These are phyloP conservation scores for Melospiza georgiana DNA, from an alignment of 2,113 vertebrate species.

Conservation along the genomic window DNA sequence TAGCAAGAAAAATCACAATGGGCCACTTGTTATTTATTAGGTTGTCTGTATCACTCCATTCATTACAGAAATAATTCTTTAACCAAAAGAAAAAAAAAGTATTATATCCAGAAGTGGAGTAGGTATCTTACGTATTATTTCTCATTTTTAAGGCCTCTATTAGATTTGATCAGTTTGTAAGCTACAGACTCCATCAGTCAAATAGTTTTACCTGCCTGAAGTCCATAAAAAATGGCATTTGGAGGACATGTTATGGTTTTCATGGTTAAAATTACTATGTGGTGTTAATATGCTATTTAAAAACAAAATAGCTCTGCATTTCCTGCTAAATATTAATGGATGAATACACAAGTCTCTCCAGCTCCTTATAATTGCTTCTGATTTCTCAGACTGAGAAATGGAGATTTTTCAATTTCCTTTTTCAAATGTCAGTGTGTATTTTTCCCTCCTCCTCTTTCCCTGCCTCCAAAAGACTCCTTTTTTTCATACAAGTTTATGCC, in stretches of 20 bases:
- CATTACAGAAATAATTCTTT: background rate
- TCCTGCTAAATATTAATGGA: background rate
- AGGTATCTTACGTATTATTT: background rate
- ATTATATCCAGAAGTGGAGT: background rate
- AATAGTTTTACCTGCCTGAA: background rate
- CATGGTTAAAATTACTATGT: background rate
- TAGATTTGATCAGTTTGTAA: background rate
- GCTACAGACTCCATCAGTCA: background rate
- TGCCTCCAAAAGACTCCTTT: slow-evolving; percentile 33
- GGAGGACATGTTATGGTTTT: background rate
- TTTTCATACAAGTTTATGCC: slow-evolving; percentile 16
- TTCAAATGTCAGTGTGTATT: slow-evolving; percentile 17
- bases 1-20: background rate
- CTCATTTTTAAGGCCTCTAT: background rate
- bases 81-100: background rate
- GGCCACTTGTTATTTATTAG: background rate
- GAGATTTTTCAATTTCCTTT: slow-evolving; percentile 21
- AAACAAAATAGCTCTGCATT: background rate
- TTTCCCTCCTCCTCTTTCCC: background rate
- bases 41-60: background rate
- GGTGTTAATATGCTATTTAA: background rate
- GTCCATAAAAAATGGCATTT: background rate
- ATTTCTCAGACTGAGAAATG: background rate
- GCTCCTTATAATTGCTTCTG: background rate
- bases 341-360: background rate